phyloP scores from a whole-genome alignment of 2,797 vertebrate species.

The Argyrosomus regius region DNA sequence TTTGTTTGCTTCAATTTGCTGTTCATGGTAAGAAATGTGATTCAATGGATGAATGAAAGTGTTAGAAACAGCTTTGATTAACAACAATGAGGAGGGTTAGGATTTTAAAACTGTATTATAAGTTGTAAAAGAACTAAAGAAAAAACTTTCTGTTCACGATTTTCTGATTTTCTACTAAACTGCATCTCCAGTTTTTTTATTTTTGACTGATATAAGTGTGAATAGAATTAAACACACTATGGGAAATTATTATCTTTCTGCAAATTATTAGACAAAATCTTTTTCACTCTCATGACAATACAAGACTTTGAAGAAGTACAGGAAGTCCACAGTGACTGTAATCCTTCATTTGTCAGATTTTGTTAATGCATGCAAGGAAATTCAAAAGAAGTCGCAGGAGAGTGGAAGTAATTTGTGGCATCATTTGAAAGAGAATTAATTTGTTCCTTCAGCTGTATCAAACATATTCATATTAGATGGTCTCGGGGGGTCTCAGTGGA shows the following conservation, averaged over 20 bases:
- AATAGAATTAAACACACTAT: too few species aligned
- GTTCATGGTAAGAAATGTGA: slow-evolving; percentile 62
- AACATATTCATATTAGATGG: slow-evolving; percentile 3
- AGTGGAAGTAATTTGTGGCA: neutral
- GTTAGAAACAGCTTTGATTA: neutral
- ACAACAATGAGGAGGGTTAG: neutral
- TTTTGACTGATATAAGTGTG: neutral
- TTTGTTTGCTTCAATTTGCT: slow-evolving; percentile 65
- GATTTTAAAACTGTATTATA: too few species aligned
- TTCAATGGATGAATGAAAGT: neutral
- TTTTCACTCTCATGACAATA: neutral
- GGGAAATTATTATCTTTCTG: too few species aligned
- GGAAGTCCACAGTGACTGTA: neutral
- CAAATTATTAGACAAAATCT: neutral
- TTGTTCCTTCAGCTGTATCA: slow-evolving; percentile 11
- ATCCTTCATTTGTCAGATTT: neutral
- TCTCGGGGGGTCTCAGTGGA: slow-evolving; percentile 3
- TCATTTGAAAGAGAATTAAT: slow-evolving; percentile 12
- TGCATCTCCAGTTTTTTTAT: neutral
- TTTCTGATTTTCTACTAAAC: neutral
- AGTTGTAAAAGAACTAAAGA: too few species aligned
- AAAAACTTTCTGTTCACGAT: neutral
- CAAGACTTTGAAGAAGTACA: neutral
- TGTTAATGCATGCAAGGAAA: neutral
- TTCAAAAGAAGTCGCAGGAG: neutral